phyloP scores from a whole-genome alignment of 2,888 invertebrate genomes.

The Troilus luridus region DNA sequence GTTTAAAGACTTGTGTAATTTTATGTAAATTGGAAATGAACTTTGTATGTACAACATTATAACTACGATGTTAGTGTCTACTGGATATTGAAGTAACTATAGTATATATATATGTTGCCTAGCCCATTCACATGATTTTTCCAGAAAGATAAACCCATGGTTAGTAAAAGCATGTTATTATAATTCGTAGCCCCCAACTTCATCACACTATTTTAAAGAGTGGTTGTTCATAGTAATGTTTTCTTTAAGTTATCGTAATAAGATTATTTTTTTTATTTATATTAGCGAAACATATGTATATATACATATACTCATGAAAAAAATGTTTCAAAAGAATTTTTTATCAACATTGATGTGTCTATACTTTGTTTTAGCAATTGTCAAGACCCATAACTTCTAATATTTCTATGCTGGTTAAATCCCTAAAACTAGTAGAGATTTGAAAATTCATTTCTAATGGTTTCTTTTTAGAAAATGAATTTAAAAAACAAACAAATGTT shows the following conservation, averaged over 20 bases:
- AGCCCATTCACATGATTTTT: not conserved
- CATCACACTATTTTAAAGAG: not conserved
- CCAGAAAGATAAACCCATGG: not conserved
- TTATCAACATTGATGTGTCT: not conserved
- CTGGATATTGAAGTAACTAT: not conserved
- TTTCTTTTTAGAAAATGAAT: not conserved
- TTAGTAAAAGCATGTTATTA: not conserved
- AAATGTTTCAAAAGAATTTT: not conserved
- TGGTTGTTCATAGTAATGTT: not conserved
- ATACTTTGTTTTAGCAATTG: not conserved
- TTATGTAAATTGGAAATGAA: constrained; percentile 20
- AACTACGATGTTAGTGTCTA: not conserved
- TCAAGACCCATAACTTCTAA: not conserved
- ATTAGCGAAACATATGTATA: not conserved
- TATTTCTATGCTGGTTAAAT: not conserved
- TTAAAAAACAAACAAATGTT: not conserved
- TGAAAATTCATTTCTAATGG: not conserved
- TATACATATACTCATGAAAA: not conserved
- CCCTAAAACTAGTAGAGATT: not conserved
- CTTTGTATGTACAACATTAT: not conserved
- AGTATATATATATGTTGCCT: not conserved
- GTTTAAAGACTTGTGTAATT: constrained; percentile 20
- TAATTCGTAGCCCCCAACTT: not conserved
- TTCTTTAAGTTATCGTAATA: not conserved
- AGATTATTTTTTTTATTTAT: not conserved